Evolutionary conservation across 2,888 invertebrate species (phyloP), one percentile per base, ranked within the genome.

Genomic region (Dinocampus coccinellae): DNA sequence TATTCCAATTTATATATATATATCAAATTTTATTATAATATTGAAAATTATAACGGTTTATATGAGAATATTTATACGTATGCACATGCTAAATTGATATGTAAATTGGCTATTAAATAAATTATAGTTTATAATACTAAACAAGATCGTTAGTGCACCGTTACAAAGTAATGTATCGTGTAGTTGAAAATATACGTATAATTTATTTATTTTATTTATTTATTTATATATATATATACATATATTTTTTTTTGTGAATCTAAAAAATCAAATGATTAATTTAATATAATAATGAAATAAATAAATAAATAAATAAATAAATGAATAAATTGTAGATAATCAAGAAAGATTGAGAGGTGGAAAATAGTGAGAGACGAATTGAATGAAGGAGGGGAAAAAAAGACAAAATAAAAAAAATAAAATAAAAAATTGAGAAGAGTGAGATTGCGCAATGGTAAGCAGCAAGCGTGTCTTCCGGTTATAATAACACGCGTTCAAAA

Each of bases 401-500:
- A 60, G 60, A 57, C 52, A 72, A n/a, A 52, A 29, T 6, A 24
- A 39, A 53, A 26, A 22, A 29, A 4, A 10, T 11, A 36, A 52
- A 9, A 33, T 60, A 64, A 61, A 71, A 4, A 52, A 58, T 53
- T 70, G 68, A 42, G 69, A 76, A 77, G 75, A 77, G 71, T 75
- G 74, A 77, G 70, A 76, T 80, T 79, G 79, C 80, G 78, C 79
- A 79, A 81, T 81, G 78, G 77, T 76, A 78, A 76, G 77, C 80
- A 79, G 80, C 80, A 77, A 84, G 82, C 85, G 84, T 84, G 78
- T 82, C 85, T 85, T 84, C 84, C 85, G 85, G 83, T 81, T 80
- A 79, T 78, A 47, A 47, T 47, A 78, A 79, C 79, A 79, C 73
- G 73, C 74, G 78, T 75, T 76, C 78, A 78, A 79, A 83, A 83